Percentiles rank a stretch among this genome's conserved stretches.
Evolutionary conservation across 23 tunicate genomes (phyloP).

Genomic region (Clavelina lepadiformis): DNA sequence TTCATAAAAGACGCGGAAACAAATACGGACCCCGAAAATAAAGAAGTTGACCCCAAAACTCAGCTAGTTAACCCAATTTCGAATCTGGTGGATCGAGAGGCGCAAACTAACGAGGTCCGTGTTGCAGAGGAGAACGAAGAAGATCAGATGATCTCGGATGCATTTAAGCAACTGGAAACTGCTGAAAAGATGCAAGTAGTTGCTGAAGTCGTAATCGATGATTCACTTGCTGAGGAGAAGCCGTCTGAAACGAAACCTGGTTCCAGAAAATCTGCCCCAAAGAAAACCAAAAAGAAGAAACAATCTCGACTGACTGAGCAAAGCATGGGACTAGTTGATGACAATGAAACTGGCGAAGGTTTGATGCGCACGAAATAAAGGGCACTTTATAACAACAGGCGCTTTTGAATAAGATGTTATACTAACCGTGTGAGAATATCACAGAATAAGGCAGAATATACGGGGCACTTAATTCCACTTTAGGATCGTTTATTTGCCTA

Average conservation of each 20-base stretch:
- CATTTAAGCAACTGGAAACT: conserved; percentile 34
- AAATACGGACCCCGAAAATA: not conserved
- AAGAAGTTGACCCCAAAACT: not conserved
- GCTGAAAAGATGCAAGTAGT: conserved; percentile 41
- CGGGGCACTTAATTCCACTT: too few relatives aligned
- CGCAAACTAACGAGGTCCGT: conserved; percentile 48
- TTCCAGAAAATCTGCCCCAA: too few relatives aligned
- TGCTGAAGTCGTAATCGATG: conserved; percentile 26
- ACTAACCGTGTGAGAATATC: too few relatives aligned
- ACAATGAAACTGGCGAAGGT: conserved; percentile 88
- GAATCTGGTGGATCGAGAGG: conserved; percentile 18
- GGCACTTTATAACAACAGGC: too few relatives aligned
- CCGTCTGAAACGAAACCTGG: not conserved
- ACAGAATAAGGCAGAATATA: too few relatives aligned
- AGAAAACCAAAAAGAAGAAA: conserved; percentile 11
- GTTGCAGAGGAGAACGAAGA: conserved; percentile 35
- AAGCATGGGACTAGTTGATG: conserved; percentile 27
- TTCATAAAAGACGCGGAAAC: not conserved
- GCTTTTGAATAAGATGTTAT: too few relatives aligned
- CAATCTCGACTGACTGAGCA: not conserved
- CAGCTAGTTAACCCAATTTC: not conserved
- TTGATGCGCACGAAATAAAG: conserved; percentile 18
- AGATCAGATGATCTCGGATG: conserved; percentile 40
- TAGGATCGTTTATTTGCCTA: too few relatives aligned
- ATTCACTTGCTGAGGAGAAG: conserved; percentile 1